Evolutionary conservation across 2,797 vertebrate genomes (phyloP), one percentile per base, ranked within the genome.

Genomic region (Brachymystax lenok): DNA sequence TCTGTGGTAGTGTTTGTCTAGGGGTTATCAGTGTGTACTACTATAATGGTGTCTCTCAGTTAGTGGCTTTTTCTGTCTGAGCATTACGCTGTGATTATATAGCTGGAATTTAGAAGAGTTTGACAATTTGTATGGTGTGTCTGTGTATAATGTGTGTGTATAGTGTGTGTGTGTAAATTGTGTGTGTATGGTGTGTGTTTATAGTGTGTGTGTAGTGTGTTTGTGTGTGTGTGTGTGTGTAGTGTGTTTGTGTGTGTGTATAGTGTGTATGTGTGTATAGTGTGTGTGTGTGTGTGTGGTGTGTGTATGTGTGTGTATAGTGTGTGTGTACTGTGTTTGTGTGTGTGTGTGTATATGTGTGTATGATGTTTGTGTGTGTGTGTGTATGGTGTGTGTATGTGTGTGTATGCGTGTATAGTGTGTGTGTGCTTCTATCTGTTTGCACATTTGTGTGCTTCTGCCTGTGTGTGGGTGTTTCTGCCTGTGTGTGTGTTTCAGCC

Each of bases 141-240:
- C 0, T 63, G 59, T n/a, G 30, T 40, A 24, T 30, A 10, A 13
- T 30, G 28, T 52, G 16, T 81, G 81, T 85, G 77, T 83, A 80
- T 74, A 71, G 81, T 74, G 73, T 75, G 75, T 88, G 74, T 85
- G 89, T 86, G 85, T 80, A 64, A 5, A 24, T 24, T 27, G 61
- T 64, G 64, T 46, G 27, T 71, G 13, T 27, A 19, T 67, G 70
- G 66, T 71, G 19, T 74, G n/a, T 24, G 61, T 64, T 27, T 21
- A 64, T 24, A 24, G 33, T 10, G 12, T 71, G 7, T 40, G n/a
- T 40, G 61, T 73, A 2, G 12, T 71, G 7, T 40, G n/a, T 40
- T 46, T 73, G 30, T 21, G 12, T 74, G 7, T 40, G 28, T 40
- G 61, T 73, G 33, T 72, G n/a, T 71, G 7, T 66, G 63, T 19